These are phyloP conservation scores for Leucoraja erinaceus DNA, from an alignment of 2,113 vertebrate genomes.

Conservation along the genomic window DNA sequence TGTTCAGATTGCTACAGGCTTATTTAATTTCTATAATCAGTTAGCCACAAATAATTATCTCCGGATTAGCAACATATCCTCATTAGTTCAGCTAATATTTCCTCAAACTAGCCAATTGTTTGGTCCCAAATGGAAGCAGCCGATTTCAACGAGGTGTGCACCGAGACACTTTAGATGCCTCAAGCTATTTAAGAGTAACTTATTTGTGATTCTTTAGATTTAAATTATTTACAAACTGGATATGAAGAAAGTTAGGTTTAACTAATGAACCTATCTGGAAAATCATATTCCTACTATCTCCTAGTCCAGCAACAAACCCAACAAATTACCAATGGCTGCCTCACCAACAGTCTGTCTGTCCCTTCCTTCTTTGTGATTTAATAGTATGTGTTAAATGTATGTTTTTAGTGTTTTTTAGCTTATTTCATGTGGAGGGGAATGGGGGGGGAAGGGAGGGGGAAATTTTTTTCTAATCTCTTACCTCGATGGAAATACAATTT, in stretches of 20 bases:
- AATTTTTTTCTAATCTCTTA: too few relatives aligned
- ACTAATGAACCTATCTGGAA: background rate
- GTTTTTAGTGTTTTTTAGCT: too few relatives aligned
- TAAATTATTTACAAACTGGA: background rate
- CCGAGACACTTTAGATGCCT: background rate
- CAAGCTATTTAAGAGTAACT: background rate
- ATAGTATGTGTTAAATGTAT: too few relatives aligned
- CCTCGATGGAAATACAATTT: too few relatives aligned
- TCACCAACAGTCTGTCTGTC: too few relatives aligned
- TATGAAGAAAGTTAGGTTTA: background rate
- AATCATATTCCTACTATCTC: too few relatives aligned
- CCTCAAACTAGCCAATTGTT: background rate
- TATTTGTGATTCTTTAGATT: background rate
- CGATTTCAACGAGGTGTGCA: background rate
- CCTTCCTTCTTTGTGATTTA: too few relatives aligned
- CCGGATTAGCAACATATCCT: background rate
- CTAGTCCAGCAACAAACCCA: too few relatives aligned
- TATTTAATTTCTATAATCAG: background rate
- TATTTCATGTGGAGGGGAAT: too few relatives aligned
- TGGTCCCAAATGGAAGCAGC: background rate
- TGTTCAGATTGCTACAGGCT: background rate
- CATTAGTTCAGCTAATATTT: background rate
- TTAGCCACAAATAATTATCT: background rate
- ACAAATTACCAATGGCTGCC: too few relatives aligned
- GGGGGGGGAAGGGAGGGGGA: too few relatives aligned